Base-by-base conservation (phyloP, 1,140 invertebrate genomes). In the Mycetomoellerius zeteki region DNA sequence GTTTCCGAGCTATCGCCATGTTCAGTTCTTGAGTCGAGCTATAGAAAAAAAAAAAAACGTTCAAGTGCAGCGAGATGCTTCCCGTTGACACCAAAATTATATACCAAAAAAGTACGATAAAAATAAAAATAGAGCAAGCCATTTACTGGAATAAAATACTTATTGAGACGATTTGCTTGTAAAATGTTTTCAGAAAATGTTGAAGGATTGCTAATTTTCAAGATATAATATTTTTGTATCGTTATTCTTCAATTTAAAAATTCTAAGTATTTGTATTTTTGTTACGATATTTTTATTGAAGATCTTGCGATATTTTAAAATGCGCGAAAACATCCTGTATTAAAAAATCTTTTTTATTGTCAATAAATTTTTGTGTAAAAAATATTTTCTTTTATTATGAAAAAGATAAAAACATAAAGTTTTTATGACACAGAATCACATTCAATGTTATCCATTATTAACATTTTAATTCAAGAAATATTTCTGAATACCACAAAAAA, bases 1-100 rank as follows among this genome's bases (percentile, higher is more conserved):
- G 85, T 43, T 43, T 43, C 37, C 72, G 64, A 52, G 52, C 58
- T 33, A 90, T 89, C 88, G 85, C 52, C 58, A 21, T 14, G 71
- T 33, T 67, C 76, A 65, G 43, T 86, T 84, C 77, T 47, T 56
- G 43, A 30, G 3, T 43, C 71, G 56, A 77, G 82, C 43, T 16
- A 19, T 33, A 14, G 7, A 52, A 54, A 85, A 78, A 52, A 54
- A 85, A 78, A 58, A 72, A 78, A 58, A 14, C 19, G 16, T 54
- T 69, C 30, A 5, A 77, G 21, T 60, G 73, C 73, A 60, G 6
- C 14, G 8, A 60, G 16, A 3, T 67, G 47, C 16, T 54, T 24
- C 27, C 19, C 21, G 14, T 67, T 33, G 14, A 3, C 19, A 30
- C 30, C 8, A 21, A 54, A 69, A 80, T 80, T 33, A 16, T 24